phyloP scores from a whole-genome alignment of 1,140 invertebrate species.

The Rhyacophila brunnea region DNA sequence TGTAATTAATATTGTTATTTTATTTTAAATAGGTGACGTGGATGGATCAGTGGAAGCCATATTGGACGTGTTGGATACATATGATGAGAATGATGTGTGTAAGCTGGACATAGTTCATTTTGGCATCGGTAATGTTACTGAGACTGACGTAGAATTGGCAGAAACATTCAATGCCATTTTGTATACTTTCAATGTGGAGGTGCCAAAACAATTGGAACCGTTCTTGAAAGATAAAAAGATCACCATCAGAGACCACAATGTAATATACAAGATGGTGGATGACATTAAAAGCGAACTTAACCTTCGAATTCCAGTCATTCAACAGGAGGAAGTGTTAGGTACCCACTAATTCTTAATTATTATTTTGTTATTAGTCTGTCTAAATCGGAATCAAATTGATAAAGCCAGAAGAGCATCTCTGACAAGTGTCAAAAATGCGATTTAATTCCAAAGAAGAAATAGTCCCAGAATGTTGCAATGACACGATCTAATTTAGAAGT shows the following conservation, averaged over 20 bases:
- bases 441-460: too few relatives aligned
- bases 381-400: too few relatives aligned
- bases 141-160: slow-evolving; percentile 84
- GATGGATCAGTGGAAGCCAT: slow-evolving; percentile 93
- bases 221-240: slow-evolving; percentile 59
- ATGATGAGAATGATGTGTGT: slow-evolving; percentile 72
- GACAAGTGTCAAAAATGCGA: too few relatives aligned
- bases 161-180: slow-evolving; percentile 79
- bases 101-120: slow-evolving; percentile 84
- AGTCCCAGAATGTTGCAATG: too few relatives aligned
- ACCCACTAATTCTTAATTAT: slow-evolving; percentile 21
- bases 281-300: slow-evolving; percentile 81
- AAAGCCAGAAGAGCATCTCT: too few relatives aligned
- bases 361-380: slow-evolving; percentile 21
- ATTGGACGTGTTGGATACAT: slow-evolving; percentile 87
- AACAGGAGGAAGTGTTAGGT: slow-evolving; percentile 78
- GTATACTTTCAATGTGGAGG: slow-evolving; percentile 81
- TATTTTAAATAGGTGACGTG: slow-evolving; percentile 63
- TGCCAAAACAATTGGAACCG: slow-evolving; percentile 44
- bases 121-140: slow-evolving; percentile 82
- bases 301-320: slow-evolving; percentile 65
- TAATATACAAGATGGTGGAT: slow-evolving; percentile 91
- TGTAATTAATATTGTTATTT: neutral
- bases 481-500: too few relatives aligned
- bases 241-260: slow-evolving; percentile 69